Evolutionary conservation across 2,113 vertebrate genomes (phyloP).

Genomic region (Anthoscopus minutus): DNA sequence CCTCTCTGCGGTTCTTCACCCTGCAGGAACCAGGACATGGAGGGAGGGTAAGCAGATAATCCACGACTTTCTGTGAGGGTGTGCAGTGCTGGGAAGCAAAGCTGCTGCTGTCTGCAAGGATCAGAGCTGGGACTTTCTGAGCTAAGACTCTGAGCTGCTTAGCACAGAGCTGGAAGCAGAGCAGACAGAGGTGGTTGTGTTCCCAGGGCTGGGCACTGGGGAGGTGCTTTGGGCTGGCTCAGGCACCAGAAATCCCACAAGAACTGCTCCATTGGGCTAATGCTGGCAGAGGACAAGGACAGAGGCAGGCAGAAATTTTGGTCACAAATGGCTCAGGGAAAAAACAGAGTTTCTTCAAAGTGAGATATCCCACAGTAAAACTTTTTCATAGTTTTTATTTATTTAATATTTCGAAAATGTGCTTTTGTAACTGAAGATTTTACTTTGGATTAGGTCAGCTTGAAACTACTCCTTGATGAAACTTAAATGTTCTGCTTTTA

Average conservation of each 20-base stretch:
- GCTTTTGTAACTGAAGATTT: neutral
- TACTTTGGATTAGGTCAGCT: neutral
- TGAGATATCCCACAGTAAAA: neutral
- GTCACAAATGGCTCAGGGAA: accelerated
- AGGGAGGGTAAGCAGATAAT: neutral
- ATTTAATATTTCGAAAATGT: neutral
- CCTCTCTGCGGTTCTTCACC: neutral
- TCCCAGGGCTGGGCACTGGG: neutral
- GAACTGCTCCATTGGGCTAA: neutral
- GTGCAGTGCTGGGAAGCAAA: neutral
- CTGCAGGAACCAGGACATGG: constrained; percentile 42
- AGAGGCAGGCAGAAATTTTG: neutral
- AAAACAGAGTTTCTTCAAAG: neutral
- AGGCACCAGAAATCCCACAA: neutral
- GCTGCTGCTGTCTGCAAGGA: constrained; percentile 1
- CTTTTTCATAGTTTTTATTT: neutral
- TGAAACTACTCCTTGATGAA: neutral
- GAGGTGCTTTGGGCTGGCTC: neutral
- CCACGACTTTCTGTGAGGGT: neutral
- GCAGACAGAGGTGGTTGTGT: neutral
- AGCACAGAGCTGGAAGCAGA: neutral
- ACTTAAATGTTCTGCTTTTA: neutral
- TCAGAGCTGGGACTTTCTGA: neutral
- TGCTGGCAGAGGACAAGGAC: neutral
- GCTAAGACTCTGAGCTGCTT: constrained; percentile 33